phyloP scores from a whole-genome alignment of 2,888 invertebrate genomes.

The Muscina levida region DNA sequence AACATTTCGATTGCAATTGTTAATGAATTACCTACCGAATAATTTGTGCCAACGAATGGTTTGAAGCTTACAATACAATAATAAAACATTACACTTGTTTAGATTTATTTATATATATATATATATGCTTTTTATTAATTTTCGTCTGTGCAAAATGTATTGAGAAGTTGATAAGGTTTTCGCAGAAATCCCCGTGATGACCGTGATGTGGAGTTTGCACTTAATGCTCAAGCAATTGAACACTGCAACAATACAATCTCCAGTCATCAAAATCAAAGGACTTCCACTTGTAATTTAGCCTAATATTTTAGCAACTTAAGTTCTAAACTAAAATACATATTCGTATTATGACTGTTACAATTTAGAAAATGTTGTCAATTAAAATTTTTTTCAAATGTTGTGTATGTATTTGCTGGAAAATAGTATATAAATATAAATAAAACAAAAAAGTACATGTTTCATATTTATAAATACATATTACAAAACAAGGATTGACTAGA shows the following conservation, averaged over 20 bases:
- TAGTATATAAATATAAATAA: slow-evolving; percentile 44
- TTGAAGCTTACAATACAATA: no score
- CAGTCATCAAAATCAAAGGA: slow-evolving; percentile 41
- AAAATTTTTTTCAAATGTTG: slow-evolving; percentile 12
- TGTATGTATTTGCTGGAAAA: slow-evolving; percentile 7
- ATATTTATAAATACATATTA: slow-evolving; percentile 39
- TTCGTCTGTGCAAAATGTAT: slow-evolving; percentile 28
- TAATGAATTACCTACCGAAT: no score
- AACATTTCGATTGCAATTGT: no score
- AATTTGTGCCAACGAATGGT: no score
- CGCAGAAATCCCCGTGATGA: slow-evolving; percentile 14
- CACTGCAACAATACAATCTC: no score
- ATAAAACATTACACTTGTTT: neutral
- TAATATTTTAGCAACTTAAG: slow-evolving; percentile 52
- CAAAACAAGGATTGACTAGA: slow-evolving; percentile 62
- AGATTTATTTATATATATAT: slow-evolving; percentile 8
- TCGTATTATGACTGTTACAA: slow-evolving; percentile 8
- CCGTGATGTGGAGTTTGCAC: neutral
- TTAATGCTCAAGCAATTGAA: neutral
- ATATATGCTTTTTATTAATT: slow-evolving; percentile 22
- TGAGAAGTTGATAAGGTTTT: slow-evolving; percentile 29
- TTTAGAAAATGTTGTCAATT: slow-evolving; percentile 19
- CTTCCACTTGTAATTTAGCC: slow-evolving; percentile 49
- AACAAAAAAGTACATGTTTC: slow-evolving; percentile 35
- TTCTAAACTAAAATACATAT: slow-evolving; percentile 48